Evolutionary conservation across 2,888 invertebrate species (phyloP).

Genomic region (Alloscopus bannaensis): DNA sequence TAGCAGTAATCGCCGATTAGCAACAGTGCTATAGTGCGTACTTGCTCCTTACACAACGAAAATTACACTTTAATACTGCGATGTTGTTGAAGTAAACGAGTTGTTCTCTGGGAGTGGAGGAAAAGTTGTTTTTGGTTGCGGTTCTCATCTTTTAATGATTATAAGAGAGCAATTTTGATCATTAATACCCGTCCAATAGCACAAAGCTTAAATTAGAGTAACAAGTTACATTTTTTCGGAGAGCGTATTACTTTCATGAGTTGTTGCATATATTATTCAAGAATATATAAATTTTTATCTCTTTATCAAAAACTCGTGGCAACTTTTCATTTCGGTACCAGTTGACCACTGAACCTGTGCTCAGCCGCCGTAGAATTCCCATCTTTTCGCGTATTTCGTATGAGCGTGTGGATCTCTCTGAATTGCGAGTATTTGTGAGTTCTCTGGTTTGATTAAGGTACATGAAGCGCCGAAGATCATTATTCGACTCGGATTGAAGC

Average conservation of each 20-base stretch:
- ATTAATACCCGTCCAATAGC: background rate
- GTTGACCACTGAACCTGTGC: slow-evolving; percentile 22
- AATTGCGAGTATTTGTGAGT: too few relatives aligned
- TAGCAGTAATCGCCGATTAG: slow-evolving; percentile 10
- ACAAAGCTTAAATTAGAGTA: background rate
- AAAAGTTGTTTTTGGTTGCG: background rate
- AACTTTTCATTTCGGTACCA: background rate
- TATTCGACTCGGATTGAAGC: slow-evolving; percentile 17
- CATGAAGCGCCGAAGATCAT: slow-evolving; percentile 30
- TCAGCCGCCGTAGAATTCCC: slow-evolving; percentile 34
- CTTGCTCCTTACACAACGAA: slow-evolving; percentile 8
- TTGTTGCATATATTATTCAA: background rate
- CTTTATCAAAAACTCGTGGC: background rate
- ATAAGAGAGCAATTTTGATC: background rate
- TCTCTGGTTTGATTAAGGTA: background rate
- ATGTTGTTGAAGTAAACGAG: slow-evolving; percentile 17
- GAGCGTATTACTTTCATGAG: background rate
- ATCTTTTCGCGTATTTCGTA: too few relatives aligned
- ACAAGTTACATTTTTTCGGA: too few relatives aligned
- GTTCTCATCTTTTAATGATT: background rate
- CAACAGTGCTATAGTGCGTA: slow-evolving; percentile 20
- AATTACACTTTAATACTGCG: slow-evolving; percentile 13
- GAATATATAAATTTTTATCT: background rate
- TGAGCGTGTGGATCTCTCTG: too few relatives aligned
- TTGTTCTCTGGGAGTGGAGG: background rate